Conservation (phyloP, 2,888 invertebrate species). For the Mimumesa dahlbomi region DNA sequence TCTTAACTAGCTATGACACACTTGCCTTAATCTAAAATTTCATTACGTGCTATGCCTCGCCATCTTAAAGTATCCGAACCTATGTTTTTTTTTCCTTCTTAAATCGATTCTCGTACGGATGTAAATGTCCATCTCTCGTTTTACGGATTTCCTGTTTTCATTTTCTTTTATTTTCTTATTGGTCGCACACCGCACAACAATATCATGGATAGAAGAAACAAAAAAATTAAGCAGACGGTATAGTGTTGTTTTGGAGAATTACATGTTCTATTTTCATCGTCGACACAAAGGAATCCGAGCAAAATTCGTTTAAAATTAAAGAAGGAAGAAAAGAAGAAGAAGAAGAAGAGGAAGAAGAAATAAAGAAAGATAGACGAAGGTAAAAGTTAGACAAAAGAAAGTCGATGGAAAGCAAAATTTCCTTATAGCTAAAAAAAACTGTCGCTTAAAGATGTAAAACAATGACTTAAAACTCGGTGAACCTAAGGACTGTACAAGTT, state of each 20-base stretch:
- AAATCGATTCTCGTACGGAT: conserved; percentile 49
- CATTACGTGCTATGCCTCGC: conserved; percentile 71
- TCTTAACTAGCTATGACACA: conserved; percentile 80
- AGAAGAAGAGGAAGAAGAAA: neutral
- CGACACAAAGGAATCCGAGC: conserved; percentile 33
- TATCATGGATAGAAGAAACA: conserved; percentile 43
- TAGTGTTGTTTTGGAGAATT: conserved; percentile 43
- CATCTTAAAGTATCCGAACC: conserved; percentile 67
- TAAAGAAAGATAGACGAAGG: conserved; percentile 6
- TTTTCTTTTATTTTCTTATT: conserved; percentile 32
- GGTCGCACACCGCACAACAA: conserved; percentile 54
- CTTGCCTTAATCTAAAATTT: conserved; percentile 81
- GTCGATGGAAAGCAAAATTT: conserved; percentile 49
- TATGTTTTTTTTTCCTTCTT: conserved; percentile 43
- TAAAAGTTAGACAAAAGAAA: conserved; percentile 3
- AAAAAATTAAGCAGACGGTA: conserved; percentile 37
- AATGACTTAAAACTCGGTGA: conserved; percentile 76
- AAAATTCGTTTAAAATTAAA: conserved; percentile 33
- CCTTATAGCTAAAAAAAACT: conserved; percentile 59
- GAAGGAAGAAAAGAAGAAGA: conserved; percentile 6
- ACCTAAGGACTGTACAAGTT: conserved; percentile 76
- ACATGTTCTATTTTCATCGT: conserved; percentile 29
- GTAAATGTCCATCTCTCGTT: conserved; percentile 29
- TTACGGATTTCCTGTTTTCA: conserved; percentile 19
- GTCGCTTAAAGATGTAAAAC: conserved; percentile 75